Evolutionary conservation across 2,113 vertebrate species (phyloP).

Genomic region (Capricornis sumatraensis): DNA sequence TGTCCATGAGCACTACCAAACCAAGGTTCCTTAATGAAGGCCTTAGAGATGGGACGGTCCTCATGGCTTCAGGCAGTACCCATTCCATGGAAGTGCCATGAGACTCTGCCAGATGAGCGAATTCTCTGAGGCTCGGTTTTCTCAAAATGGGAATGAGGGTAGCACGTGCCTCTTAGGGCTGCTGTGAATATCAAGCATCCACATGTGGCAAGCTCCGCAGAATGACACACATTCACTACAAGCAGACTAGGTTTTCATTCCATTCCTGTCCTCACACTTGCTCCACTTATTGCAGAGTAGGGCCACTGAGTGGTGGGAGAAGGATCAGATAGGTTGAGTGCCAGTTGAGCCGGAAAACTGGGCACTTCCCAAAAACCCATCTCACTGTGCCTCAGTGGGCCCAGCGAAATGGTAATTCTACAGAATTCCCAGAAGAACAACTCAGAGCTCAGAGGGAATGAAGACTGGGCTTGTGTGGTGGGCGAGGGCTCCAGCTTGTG

Average conservation of each 20-base stretch:
- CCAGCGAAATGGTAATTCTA: fast-evolving
- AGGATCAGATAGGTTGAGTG: not conserved
- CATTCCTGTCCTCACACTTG: not conserved
- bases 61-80: not conserved
- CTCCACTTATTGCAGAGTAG: not conserved
- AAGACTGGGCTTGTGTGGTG: too few species aligned
- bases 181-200: not conserved
- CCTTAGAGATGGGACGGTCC: not conserved
- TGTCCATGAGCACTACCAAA: fast-evolving
- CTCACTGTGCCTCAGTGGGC: too few species aligned
- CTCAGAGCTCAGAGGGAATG: not conserved
- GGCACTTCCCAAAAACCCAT: not conserved
- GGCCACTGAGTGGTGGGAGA: not conserved
- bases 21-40: too few species aligned
- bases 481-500: not conserved
- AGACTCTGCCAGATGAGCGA: too few species aligned
- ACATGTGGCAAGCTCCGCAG: fast-evolving
- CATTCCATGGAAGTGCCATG: not conserved
- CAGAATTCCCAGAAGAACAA: not conserved
- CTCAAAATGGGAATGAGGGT: not conserved
- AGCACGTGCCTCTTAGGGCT: not conserved
- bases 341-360: not conserved
- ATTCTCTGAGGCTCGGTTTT: not conserved
- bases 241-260: not conserved
- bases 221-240: too few species aligned